A percentile compares a stretch with the other conserved stretches of the same genome.
Evolutionary conservation across 2,797 vertebrate genomes (phyloP).

Genomic region (Clarias platycephalus): DNA sequence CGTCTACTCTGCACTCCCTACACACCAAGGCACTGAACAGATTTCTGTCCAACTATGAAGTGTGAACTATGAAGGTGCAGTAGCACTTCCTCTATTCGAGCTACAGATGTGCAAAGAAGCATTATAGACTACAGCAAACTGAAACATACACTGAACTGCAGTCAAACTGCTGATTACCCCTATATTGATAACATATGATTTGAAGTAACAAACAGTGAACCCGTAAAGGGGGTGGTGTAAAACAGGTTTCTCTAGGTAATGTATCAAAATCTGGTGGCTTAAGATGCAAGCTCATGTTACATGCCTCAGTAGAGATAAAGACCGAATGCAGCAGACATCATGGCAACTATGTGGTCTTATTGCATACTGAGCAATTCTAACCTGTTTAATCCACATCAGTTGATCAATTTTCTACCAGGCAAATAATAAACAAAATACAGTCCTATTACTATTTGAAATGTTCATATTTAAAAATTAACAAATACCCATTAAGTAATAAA

Average conservation of each 20-base stretch:
- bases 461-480: background rate
- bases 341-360: background rate
- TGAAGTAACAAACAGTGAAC: background rate
- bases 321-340: background rate
- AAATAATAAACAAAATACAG: background rate
- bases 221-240: background rate
- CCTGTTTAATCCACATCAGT: background rate
- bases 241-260: slow-evolving; percentile 9
- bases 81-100: slow-evolving; percentile 5
- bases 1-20: background rate
- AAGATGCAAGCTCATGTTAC: background rate
- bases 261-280: background rate
- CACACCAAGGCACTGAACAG: background rate
- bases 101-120: background rate
- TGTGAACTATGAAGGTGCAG: background rate
- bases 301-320: background rate
- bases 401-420: background rate
- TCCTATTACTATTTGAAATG: background rate
- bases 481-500: background rate
- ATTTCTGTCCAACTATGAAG: background rate
- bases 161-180: background rate
- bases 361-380: background rate
- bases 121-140: background rate
- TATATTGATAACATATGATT: background rate
- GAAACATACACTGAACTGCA: slow-evolving; percentile 6